Percentiles rank a stretch among this genome's conserved stretches.
Conservation (phyloP, 2,888 invertebrate species). For the Polylopha cassiicola region DNA sequence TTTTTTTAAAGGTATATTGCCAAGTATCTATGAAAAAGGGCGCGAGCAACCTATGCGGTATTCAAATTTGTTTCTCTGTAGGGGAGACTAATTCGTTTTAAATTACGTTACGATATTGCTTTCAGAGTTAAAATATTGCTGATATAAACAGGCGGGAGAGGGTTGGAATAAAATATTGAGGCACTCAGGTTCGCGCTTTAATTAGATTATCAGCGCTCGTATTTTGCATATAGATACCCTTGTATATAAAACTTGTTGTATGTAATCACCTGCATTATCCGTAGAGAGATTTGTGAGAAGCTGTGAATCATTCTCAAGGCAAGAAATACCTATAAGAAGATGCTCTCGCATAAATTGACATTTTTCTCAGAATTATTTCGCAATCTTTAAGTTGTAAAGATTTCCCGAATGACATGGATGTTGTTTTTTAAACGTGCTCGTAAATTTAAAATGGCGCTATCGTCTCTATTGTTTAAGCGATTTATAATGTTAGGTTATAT, state of each 20-base stretch:
- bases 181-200: conserved; percentile 39
- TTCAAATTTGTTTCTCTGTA: conserved; percentile 67
- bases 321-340: conserved; percentile 14
- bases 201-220: conserved; percentile 23
- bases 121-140: conserved; percentile 66
- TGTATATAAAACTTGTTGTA: conserved; percentile 11
- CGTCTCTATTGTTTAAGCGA: too few relatives aligned
- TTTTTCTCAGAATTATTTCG: conserved; percentile 17
- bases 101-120: conserved; percentile 76
- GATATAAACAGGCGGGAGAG: conserved; percentile 63
- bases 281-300: conserved; percentile 6
- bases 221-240: conserved; percentile 6
- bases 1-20: conserved; percentile 57
- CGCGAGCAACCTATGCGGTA: conserved; percentile 59
- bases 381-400: conserved; percentile 5
- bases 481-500: too few relatives aligned
- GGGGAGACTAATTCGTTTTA: conserved; percentile 76
- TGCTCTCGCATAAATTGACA: conserved; percentile 4
- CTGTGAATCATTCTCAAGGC: conserved; percentile 16
- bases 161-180: conserved; percentile 61
- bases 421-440: too few relatives aligned
- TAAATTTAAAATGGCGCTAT: conserved; percentile 4
- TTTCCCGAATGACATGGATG: background rate
- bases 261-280: conserved; percentile 6
- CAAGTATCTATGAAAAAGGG: conserved; percentile 57